phyloP scores from a whole-genome alignment of 2,113 vertebrate genomes.

The Maccullochella peelii region DNA sequence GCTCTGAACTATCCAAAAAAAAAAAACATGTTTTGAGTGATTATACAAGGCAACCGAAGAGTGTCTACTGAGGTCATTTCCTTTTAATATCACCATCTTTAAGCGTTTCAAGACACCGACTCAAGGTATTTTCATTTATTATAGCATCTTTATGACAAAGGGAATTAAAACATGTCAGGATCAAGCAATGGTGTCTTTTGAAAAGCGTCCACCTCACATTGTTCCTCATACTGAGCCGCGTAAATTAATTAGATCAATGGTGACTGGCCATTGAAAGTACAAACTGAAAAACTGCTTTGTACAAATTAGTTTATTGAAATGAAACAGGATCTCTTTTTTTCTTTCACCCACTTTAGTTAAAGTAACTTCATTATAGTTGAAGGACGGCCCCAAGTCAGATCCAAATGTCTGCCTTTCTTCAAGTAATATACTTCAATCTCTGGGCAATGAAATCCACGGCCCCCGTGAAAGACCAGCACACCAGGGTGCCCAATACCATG shows the following conservation, averaged over 20 bases:
- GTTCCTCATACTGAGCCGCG: slow-evolving; percentile 17
- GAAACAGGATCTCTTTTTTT: slow-evolving; percentile 2
- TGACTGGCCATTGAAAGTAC: slow-evolving; percentile 19
- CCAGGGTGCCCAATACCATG: slow-evolving; percentile 19
- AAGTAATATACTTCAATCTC: slow-evolving; percentile 37
- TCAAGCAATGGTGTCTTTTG: slow-evolving; percentile 37
- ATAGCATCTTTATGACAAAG: slow-evolving; percentile 41
- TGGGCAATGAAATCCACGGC: slow-evolving; percentile 27
- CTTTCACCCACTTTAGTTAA: not conserved
- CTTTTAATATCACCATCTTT: slow-evolving; percentile 4
- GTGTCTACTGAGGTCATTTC: not conserved
- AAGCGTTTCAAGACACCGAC: not conserved
- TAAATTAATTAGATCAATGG: slow-evolving; percentile 60
- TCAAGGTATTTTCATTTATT: slow-evolving; percentile 38
- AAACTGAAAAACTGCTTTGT: slow-evolving; percentile 22
- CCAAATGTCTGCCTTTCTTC: slow-evolving; percentile 40
- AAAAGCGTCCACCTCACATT: slow-evolving; percentile 22
- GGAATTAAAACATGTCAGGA: slow-evolving; percentile 53
- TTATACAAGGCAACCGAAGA: not conserved
- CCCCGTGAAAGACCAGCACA: slow-evolving; percentile 36
- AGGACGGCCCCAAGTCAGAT: slow-evolving; percentile 27
- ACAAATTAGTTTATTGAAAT: slow-evolving; percentile 60
- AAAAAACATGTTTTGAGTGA: not conserved
- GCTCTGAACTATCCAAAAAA: not conserved
- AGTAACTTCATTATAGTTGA: slow-evolving; percentile 34